Percentiles rank a stretch among this genome's conserved stretches.
These are phyloP conservation scores for Chrysolina americana DNA, from an alignment of 2,888 invertebrate genomes.

Conservation along the genomic window DNA sequence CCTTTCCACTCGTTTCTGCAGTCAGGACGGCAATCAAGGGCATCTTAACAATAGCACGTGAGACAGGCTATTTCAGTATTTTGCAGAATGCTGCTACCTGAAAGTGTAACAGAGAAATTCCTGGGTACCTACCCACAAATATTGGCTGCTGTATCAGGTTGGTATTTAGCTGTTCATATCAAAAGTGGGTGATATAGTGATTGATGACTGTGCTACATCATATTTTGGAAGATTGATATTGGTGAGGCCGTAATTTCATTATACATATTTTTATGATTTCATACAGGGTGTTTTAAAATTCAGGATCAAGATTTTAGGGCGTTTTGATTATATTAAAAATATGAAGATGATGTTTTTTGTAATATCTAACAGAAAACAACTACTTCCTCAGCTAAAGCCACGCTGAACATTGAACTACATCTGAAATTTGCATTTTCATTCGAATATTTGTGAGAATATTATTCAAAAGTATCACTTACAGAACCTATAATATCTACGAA, in stretches of 20 bases:
- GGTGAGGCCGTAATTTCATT: neutral
- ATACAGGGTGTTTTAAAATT: too few relatives aligned
- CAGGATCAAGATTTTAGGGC: too few relatives aligned
- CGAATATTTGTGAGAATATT: too few relatives aligned
- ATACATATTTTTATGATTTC: neutral
- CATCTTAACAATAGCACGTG: slow-evolving; percentile 22
- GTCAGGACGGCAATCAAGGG: slow-evolving; percentile 30
- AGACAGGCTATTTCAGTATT: slow-evolving; percentile 12
- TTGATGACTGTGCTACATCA: neutral
- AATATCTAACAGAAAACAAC: too few relatives aligned
- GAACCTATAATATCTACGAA: too few relatives aligned
- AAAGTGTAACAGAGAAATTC: slow-evolving; percentile 55
- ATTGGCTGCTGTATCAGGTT: slow-evolving; percentile 64
- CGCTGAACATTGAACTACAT: too few relatives aligned
- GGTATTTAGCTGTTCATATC: slow-evolving; percentile 42
- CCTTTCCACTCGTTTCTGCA: neutral
- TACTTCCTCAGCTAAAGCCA: too few relatives aligned
- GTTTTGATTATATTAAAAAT: too few relatives aligned
- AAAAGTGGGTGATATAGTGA: slow-evolving; percentile 6
- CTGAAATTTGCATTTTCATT: too few relatives aligned
- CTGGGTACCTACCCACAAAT: slow-evolving; percentile 63
- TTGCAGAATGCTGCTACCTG: slow-evolving; percentile 42
- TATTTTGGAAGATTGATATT: neutral
- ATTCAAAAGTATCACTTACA: too few relatives aligned
- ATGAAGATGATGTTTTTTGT: too few relatives aligned